These are phyloP conservation scores for Coracopsis vasa DNA, from an alignment of 2,113 vertebrate species.

Conservation along the genomic window DNA sequence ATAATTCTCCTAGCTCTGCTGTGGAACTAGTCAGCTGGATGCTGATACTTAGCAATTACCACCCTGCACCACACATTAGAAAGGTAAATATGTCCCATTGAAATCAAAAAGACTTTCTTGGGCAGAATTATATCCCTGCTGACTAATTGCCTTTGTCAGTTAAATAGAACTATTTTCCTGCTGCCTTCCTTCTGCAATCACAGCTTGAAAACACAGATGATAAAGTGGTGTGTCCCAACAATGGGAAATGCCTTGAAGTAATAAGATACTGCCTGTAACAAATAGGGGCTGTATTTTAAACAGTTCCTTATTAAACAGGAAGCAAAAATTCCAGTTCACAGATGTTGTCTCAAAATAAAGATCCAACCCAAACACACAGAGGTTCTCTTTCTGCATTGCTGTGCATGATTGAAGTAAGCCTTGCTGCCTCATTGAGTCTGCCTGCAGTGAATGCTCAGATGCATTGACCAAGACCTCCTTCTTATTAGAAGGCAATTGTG, in stretches of 20 bases:
- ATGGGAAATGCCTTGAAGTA: conserved; percentile 33
- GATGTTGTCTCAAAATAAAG: not conserved
- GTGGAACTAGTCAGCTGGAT: conserved; percentile 32
- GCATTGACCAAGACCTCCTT: not conserved
- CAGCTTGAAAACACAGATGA: conserved; percentile 52
- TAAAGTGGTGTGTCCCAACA: conserved; percentile 39
- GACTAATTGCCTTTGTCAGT: conserved; percentile 67
- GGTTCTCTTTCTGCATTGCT: not conserved
- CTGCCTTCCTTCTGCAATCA: conserved; percentile 47
- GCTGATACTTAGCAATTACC: conserved; percentile 45
- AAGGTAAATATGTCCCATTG: conserved; percentile 63
- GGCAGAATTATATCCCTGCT: conserved; percentile 51
- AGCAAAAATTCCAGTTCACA: not conserved
- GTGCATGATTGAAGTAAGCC: not conserved
- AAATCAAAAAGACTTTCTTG: conserved; percentile 36
- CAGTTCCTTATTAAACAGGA: conserved; percentile 18
- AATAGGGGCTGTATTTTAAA: not conserved
- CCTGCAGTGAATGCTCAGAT: not conserved
- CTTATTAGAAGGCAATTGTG: not conserved
- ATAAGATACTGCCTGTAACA: not conserved
- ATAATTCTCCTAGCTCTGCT: not conserved
- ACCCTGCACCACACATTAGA: not conserved
- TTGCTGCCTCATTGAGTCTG: not conserved
- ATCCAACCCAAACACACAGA: not conserved
- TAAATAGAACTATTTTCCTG: conserved; percentile 53